Conservation (phyloP, 1,140 invertebrate species). For the Drosophila repleta region DNA sequence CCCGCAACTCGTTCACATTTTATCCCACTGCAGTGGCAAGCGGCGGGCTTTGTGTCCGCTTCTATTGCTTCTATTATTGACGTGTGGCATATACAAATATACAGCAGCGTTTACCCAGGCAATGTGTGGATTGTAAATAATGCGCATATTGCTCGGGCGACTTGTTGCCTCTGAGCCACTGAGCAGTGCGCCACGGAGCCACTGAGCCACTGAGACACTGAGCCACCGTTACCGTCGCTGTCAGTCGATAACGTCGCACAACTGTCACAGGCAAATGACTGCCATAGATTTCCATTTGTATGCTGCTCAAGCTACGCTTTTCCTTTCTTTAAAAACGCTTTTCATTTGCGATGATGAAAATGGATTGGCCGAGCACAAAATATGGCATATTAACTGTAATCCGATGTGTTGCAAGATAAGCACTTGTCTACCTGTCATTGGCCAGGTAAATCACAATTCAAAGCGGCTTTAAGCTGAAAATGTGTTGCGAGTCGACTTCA, state of each 20-base stretch:
- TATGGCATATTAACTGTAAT: background rate
- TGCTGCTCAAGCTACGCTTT: background rate
- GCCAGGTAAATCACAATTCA: background rate
- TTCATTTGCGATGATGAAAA: background rate
- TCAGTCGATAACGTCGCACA: background rate
- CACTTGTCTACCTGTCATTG: no score
- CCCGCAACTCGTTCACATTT: slow-evolving; percentile 26
- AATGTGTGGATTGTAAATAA: slow-evolving; percentile 69
- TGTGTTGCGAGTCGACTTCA: no score
- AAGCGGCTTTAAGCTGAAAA: no score
- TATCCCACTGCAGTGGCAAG: background rate
- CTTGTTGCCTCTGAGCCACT: slow-evolving; percentile 49
- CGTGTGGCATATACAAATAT: slow-evolving; percentile 69
- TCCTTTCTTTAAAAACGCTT: background rate
- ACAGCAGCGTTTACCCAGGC: slow-evolving; percentile 54
- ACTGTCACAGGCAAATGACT: slow-evolving; percentile 7
- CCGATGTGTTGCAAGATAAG: background rate
- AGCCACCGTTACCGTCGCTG: background rate
- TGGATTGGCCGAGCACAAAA: background rate
- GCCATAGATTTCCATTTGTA: background rate
- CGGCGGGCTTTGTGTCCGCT: slow-evolving; percentile 18
- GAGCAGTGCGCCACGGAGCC: background rate
- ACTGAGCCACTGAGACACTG: slow-evolving; percentile 3
- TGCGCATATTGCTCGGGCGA: slow-evolving; percentile 67
- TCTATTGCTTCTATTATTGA: slow-evolving; percentile 42